Base-by-base conservation (phyloP, 92 coral and sea anemone genomes). In the Desmophyllum pertusum region DNA sequence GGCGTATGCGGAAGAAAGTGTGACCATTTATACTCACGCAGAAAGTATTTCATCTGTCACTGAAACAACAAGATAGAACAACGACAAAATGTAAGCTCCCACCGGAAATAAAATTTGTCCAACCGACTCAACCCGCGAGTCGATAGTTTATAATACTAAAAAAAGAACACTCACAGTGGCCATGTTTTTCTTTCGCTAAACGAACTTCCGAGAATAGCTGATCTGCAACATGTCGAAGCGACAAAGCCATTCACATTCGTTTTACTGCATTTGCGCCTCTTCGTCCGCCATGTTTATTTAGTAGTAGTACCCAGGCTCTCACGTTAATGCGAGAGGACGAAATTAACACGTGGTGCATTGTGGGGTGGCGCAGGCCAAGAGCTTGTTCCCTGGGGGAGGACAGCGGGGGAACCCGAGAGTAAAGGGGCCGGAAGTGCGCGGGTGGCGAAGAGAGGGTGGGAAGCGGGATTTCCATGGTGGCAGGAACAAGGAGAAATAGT, bases 1-100 rank as follows among this genome's bases (percentile, higher is more conserved):
- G 31, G 70, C 53, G 23, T 30, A 3, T 10, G n/a, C 40, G 3
- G 11, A 59, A 25, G 65, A 59, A 59, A 10, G 14, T 1, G 9
- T 35, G 2, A 53, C 15, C 10, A 40, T 7, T 19, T 21, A 65
- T 75, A 93, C 98, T 95, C 71, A 95, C 98, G 93, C 97, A 66
- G 97, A 95, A 31, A 95, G 84, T 33, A 95, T 50, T 68, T 89
- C 97, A 29, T 93, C 97, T n/a, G 95, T 88, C 63, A 93, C 96
- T 93, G 79, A 36, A 69, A 66, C 13, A 38, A 36, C 35, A 83
- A n/a, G 5, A 46, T 4, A 74, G 4, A 27, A 75, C 65, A 46
- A 33, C 25, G 45, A 6, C 39, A 31, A 14, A 76, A 51, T 3
- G 23, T 1, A 80, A 63, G 50, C 3, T 5, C 40, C 3, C 15